Base-by-base conservation (phyloP, 2,888 invertebrate genomes). In the Trachelus stipa region DNA sequence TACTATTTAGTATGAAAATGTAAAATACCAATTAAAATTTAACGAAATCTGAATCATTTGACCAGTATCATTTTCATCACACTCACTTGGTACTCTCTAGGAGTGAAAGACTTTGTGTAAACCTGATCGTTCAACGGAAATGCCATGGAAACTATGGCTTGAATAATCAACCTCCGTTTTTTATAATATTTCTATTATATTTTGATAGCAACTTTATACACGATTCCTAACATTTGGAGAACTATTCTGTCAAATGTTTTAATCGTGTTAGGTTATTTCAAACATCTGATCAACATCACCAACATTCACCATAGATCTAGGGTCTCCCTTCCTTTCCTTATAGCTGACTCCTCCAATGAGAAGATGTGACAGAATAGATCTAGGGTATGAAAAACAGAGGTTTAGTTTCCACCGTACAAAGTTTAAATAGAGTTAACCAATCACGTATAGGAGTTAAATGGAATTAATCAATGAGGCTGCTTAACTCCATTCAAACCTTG, bases 101-200 rank as follows among this genome's bases (percentile, higher is more conserved):
- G 96, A 77, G 96, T 96, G 89, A 96, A 96, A 37, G 95, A 95
- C 86, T 96, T 95, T 73, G 95, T 95, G 88, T 96, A 95, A 80
- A 96, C 93, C 91, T 95, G 95, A 89, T 95, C 95, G 85, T 92
- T 93, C 81, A 92, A 91, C 89, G 92, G 92, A 91, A 92, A 92
- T 87, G 93, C 93, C 93, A 93, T 93, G 89, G 86, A 85, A 88
- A 85, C 79, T 76, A 69, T 12, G 12, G 4, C 68, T 37, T 71
- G 9, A 71, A 15, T 15, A 12, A 71, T 71, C 33, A 71, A 71
- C 30, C 33, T 12, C 31, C 71, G 31, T 71, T 71, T 71, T 33
- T 15, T 71, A 56, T 0, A 56, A 56, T 71, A 71, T 71, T 12
- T 71, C 4, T 71, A 71, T 31, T 71, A 33, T 33, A 71, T 31